Evolutionary conservation across 2,888 invertebrate genomes (phyloP), one percentile per base, ranked within the genome.

Genomic region (Anticlea derivata): DNA sequence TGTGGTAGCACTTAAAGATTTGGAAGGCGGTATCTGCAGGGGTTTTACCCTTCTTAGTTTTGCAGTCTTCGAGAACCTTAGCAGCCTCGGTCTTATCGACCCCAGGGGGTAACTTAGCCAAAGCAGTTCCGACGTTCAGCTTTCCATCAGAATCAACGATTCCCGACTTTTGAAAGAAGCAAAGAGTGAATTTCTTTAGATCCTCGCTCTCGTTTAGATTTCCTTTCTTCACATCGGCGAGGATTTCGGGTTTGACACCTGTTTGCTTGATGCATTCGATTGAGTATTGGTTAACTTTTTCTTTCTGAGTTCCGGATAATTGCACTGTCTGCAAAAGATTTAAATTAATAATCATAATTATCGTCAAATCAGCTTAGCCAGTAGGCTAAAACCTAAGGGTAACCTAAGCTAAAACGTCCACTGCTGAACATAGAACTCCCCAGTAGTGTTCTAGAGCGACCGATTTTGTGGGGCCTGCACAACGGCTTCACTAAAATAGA

Each of bases 91-190:
- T 68, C 27, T 81, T 82, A 30, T 85, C 82, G 0, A 83, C 70
- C 0, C 83, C 86, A 1, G 76, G 52, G 0, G 89, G 86, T 0
- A 91, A 35, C 56, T 90, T 89, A 0, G 80, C 58, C 6, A 87
- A 55, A 1, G 91, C 80, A 0, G 70, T 76, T 2, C 89, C 91
- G 0, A 82, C 76, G 13, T 91, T 88, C 7, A 92, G 56, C 40
- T 88, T 83, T 0, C 83, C 88, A 33, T 84, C 80, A 0, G 58
- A 31, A 8, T 68, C 66, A 0, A 87, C 35, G 1, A 90, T 75
- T 1, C 80, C 83, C 1, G 86, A 70, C 53, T 87, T 90, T 50
- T 86, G 71, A 68, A 90, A 85, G 73, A 92, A 83, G 63, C 92
- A 92, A 0, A 86, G 67, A 0, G 80, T 70, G 56, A 90, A 91